Percentiles rank a stretch among this genome's conserved stretches.
Conservation (phyloP, 2,888 invertebrate genomes). For the Cosmopolites sordidus region DNA sequence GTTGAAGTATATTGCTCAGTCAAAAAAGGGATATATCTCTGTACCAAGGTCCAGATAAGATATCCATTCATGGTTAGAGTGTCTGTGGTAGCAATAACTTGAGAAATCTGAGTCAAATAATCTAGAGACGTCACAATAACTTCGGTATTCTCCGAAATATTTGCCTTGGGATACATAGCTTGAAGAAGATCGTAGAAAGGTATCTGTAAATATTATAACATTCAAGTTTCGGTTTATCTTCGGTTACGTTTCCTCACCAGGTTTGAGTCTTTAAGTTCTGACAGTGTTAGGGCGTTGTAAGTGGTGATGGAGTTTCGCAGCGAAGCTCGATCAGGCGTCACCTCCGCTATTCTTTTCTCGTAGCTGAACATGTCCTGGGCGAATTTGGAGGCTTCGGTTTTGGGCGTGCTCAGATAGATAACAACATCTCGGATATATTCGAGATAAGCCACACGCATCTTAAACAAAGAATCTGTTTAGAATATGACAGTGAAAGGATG, state of each 20-base stretch:
- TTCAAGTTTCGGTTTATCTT: too few relatives aligned
- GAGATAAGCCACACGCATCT: constrained; percentile 52
- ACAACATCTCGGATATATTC: constrained; percentile 52
- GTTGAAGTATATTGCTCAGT: constrained; percentile 45
- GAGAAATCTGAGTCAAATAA: constrained; percentile 53
- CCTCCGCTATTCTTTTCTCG: constrained; percentile 54
- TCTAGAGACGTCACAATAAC: constrained; percentile 52
- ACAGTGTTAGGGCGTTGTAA: constrained; percentile 46
- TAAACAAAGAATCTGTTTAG: too few relatives aligned
- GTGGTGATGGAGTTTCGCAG: constrained; percentile 45
- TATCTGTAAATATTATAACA: too few relatives aligned
- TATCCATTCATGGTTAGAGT: constrained; percentile 55
- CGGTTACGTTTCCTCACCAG: constrained; percentile 40
- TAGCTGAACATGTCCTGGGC: constrained; percentile 53
- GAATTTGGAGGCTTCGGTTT: constrained; percentile 49
- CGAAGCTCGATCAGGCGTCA: constrained; percentile 45
- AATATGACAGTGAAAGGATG: too few relatives aligned
- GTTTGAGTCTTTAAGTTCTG: constrained; percentile 47
- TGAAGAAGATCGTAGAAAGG: constrained; percentile 49
- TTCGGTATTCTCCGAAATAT: constrained; percentile 51
- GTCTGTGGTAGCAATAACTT: constrained; percentile 52
- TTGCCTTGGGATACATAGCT: constrained; percentile 50
- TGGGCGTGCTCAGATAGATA: constrained; percentile 49
- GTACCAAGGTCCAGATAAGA: constrained; percentile 56
- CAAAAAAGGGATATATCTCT: constrained; percentile 54